A percentile compares a stretch with the other conserved stretches of the same genome.
These are phyloP conservation scores for Pandemis corylana DNA, from an alignment of 2,888 invertebrate species.

Conservation along the genomic window DNA sequence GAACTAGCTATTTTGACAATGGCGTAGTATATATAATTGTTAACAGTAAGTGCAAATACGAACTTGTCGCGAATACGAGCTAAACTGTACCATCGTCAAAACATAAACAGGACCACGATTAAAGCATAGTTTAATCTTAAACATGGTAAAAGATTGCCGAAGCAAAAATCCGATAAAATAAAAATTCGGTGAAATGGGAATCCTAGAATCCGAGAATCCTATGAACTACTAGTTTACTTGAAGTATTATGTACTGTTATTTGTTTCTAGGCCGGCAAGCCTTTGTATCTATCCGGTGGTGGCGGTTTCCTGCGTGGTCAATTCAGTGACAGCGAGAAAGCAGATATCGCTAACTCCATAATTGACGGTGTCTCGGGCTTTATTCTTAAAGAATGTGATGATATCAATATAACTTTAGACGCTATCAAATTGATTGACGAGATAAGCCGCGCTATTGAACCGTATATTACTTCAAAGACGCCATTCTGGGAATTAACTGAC, in stretches of 20 bases:
- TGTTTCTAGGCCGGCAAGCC: slow-evolving; percentile 68
- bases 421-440: slow-evolving; percentile 59
- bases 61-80: too few relatives aligned
- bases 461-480: slow-evolving; percentile 50
- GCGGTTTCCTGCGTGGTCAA: slow-evolving; percentile 51
- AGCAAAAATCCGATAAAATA: too few relatives aligned
- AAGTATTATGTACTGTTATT: background rate
- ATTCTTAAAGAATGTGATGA: slow-evolving; percentile 55
- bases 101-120: too few relatives aligned
- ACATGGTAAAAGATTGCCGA: too few relatives aligned
- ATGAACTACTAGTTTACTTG: background rate
- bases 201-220: too few relatives aligned
- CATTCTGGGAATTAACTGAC: slow-evolving; percentile 58
- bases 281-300: slow-evolving; percentile 64
- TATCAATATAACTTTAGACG: slow-evolving; percentile 49
- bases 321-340: slow-evolving; percentile 56
- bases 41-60: too few relatives aligned
- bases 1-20: background rate
- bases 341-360: slow-evolving; percentile 65
- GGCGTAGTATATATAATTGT: too few relatives aligned
- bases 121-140: too few relatives aligned
- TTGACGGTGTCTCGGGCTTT: slow-evolving; percentile 70
- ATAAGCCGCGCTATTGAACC: slow-evolving; percentile 65
- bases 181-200: too few relatives aligned
- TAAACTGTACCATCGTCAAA: too few relatives aligned